Conservation (phyloP, 2,113 vertebrate species). For the Albula glossodonta region DNA sequence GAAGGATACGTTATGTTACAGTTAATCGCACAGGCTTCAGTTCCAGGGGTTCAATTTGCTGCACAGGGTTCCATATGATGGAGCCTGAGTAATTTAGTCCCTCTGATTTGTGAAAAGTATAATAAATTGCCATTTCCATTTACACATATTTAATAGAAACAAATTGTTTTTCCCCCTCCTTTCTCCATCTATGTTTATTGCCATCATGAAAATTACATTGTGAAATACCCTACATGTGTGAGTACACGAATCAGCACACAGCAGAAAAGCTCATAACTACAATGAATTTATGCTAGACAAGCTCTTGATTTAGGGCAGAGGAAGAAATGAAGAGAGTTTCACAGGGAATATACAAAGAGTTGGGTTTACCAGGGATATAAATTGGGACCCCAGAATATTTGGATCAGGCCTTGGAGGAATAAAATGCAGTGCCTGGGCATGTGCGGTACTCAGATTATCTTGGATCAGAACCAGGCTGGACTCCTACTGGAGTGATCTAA, state of each 20-base stretch:
- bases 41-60: constrained; percentile 48
- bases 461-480: constrained; percentile 51
- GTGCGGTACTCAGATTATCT: constrained; percentile 56
- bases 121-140: constrained; percentile 49
- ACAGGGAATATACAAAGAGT: background rate
- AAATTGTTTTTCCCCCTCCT: constrained; percentile 24
- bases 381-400: background rate
- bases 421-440: constrained; percentile 57
- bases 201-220: background rate
- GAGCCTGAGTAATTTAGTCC: background rate
- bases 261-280: background rate
- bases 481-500: constrained; percentile 42
- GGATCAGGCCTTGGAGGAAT: constrained; percentile 5
- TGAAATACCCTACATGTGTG: background rate
- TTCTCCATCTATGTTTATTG: constrained; percentile 45
- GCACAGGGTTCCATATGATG: constrained; percentile 49
- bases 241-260: constrained; percentile 11
- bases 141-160: constrained; percentile 56
- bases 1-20: background rate
- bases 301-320: background rate
- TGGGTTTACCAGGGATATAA: too few relatives aligned
- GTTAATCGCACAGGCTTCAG: background rate
- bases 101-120: constrained; percentile 8
- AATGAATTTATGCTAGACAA: background rate
- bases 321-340: background rate